phyloP scores from a whole-genome alignment of 2,113 vertebrate genomes.

The Pelodiscus sinensis region DNA sequence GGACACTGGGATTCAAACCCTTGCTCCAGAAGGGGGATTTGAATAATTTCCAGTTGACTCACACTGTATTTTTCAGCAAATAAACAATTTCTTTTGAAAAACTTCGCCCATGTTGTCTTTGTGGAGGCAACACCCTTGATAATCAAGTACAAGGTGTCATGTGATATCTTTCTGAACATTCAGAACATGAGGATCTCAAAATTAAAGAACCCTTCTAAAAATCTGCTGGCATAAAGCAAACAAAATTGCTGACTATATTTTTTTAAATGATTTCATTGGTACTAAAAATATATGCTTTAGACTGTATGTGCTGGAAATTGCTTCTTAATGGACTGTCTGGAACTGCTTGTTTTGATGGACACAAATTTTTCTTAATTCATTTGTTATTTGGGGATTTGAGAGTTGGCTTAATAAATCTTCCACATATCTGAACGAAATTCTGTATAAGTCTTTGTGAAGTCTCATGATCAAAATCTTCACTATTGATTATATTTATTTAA shows the following conservation, averaged over 20 bases:
- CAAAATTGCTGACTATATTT: background rate
- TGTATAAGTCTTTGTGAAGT: background rate
- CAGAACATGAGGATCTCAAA: background rate
- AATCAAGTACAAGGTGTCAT: background rate
- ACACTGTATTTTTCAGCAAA: background rate
- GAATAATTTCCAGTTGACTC: background rate
- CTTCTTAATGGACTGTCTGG: background rate
- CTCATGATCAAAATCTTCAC: background rate
- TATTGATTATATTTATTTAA: background rate
- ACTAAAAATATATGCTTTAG: background rate
- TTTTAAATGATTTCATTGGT: background rate
- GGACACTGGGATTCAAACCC: background rate
- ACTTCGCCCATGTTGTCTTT: background rate
- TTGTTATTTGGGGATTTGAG: background rate
- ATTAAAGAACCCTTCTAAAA: background rate
- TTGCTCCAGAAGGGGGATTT: background rate
- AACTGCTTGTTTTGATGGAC: accelerated
- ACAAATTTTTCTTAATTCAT: background rate
- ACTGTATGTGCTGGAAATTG: background rate
- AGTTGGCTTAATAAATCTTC: background rate
- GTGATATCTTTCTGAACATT: background rate
- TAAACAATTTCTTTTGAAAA: background rate
- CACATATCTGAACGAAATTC: background rate
- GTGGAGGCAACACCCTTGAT: background rate
- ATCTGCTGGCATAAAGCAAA: background rate